These are phyloP conservation scores for Drosophila setifemur DNA, from an alignment of 1,140 invertebrate species.

Conservation along the genomic window DNA sequence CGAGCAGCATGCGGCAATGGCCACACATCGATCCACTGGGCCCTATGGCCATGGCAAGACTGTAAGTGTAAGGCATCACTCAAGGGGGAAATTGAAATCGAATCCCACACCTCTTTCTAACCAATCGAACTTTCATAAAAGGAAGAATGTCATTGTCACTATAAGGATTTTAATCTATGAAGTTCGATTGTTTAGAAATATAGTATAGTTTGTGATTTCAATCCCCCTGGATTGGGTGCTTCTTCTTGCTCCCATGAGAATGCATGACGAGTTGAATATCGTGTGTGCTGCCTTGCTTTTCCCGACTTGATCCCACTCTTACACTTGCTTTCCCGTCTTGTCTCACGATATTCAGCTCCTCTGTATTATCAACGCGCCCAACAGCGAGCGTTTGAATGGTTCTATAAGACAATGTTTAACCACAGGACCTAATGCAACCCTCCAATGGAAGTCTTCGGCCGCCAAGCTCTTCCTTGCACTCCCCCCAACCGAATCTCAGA, in stretches of 20 bases:
- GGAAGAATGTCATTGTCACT: neutral
- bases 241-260: slow-evolving; percentile 28
- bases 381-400: slow-evolving; percentile 82
- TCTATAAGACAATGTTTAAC: slow-evolving; percentile 83
- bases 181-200: neutral
- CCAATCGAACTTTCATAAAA: neutral
- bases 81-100: slow-evolving; percentile 5
- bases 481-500: slow-evolving; percentile 74
- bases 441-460: slow-evolving; percentile 80
- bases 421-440: slow-evolving; percentile 79
- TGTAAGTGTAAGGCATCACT: slow-evolving; percentile 64
- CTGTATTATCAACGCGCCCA: slow-evolving; percentile 82
- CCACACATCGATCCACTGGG: slow-evolving; percentile 73
- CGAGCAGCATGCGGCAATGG: slow-evolving; percentile 87
- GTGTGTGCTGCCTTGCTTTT: slow-evolving; percentile 50
- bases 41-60: slow-evolving; percentile 82
- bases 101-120: neutral
- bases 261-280: slow-evolving; percentile 80
- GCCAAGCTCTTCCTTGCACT: slow-evolving; percentile 81
- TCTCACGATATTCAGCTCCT: slow-evolving; percentile 81
- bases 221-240: slow-evolving; percentile 17
- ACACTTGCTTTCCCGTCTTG: slow-evolving; percentile 70
- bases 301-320: slow-evolving; percentile 17
- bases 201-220: neutral
- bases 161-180: neutral